Conservation (phyloP, 2,113 vertebrate genomes). For the Paratilapia polleni region DNA sequence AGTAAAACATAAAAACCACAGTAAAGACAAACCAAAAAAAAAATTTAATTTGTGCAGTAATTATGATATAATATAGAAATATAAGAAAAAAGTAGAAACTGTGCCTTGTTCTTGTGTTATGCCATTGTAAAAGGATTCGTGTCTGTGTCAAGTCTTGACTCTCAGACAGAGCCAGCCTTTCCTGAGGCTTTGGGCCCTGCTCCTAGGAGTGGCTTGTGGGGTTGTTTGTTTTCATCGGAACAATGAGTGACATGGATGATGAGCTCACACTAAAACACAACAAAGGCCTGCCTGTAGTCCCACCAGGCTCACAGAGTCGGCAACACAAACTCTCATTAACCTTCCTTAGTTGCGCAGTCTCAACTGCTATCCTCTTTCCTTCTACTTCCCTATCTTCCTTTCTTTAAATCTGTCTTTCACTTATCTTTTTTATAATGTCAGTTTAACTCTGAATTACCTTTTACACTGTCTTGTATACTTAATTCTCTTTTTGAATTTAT, state of each 20-base stretch:
- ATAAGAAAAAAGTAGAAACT: neutral
- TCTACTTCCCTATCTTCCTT: neutral
- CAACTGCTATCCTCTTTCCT: neutral
- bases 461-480: rapidly evolving
- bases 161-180: conserved; percentile 27
- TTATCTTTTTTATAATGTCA: neutral
- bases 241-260: conserved; percentile 73
- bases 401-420: neutral
- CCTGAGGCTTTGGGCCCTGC: conserved; percentile 14
- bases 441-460: neutral
- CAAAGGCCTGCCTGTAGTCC: conserved; percentile 66
- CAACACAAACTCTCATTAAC: conserved; percentile 53
- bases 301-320: conserved; percentile 4
- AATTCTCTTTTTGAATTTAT: neutral
- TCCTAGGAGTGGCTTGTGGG: conserved; percentile 47
- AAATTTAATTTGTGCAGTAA: neutral
- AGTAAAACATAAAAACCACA: neutral
- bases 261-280: conserved; percentile 67
- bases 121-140: neutral
- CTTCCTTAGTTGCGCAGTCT: neutral
- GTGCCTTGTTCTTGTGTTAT: neutral
- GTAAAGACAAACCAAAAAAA: neutral
- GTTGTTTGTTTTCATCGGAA: conserved; percentile 71
- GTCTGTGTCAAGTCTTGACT: conserved; percentile 20
- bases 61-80: neutral